phyloP scores from a whole-genome alignment of 2,113 vertebrate genomes.

The Benitochromis conjunctus region DNA sequence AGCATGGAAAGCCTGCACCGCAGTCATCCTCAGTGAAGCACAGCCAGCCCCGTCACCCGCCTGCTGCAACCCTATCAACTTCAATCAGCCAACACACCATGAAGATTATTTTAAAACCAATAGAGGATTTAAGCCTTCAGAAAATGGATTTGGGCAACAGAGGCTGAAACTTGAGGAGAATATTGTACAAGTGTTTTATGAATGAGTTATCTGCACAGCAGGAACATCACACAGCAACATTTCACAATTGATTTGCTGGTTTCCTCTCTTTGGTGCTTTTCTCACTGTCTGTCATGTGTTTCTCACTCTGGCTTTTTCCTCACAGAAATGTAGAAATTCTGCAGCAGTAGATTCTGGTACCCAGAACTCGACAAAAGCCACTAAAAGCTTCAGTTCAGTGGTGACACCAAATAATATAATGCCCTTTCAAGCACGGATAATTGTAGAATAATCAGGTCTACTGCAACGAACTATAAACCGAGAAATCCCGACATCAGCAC shows the following conservation, averaged over 20 bases:
- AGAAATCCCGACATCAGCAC: background rate
- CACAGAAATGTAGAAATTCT: background rate
- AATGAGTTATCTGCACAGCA: background rate
- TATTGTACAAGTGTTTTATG: background rate
- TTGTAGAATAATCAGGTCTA: background rate
- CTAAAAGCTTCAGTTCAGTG: background rate
- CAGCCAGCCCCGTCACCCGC: slow-evolving; percentile 39
- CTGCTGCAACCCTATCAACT: slow-evolving; percentile 37
- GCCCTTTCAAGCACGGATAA: background rate
- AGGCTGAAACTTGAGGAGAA: slow-evolving; percentile 11
- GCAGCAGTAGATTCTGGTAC: background rate
- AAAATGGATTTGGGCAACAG: background rate
- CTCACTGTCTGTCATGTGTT: background rate
- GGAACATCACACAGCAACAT: background rate
- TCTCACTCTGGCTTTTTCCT: background rate
- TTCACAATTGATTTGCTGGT: background rate
- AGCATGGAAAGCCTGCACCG: slow-evolving; percentile 21
- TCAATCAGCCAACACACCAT: slow-evolving; percentile 24
- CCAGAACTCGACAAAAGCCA: background rate
- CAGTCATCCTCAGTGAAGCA: slow-evolving; percentile 25
- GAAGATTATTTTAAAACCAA: slow-evolving; percentile 27
- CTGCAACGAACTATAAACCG: background rate
- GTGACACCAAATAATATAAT: background rate
- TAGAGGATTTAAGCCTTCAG: background rate
- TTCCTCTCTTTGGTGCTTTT: background rate